Evolutionary conservation across 1,140 invertebrate genomes (phyloP).

Genomic region (Cydia pomonella): DNA sequence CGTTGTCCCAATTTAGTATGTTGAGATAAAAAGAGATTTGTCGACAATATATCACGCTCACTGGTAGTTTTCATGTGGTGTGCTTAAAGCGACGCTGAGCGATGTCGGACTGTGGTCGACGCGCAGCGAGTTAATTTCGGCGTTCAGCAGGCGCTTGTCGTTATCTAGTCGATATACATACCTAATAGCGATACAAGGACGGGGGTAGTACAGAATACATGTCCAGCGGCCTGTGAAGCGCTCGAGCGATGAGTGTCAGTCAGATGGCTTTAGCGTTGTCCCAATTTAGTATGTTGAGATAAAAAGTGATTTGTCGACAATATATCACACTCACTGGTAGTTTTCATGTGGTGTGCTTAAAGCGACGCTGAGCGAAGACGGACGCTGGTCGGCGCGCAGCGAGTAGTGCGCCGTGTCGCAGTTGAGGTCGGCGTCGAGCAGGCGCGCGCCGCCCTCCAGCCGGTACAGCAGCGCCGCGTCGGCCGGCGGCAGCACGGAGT

Average conservation of each 20-base stretch:
- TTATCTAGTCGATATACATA: constrained; percentile 56
- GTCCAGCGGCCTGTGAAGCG: constrained; percentile 67
- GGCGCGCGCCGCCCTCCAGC: constrained; percentile 46
- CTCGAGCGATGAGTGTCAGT: constrained; percentile 72
- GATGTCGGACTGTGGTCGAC: constrained; percentile 60
- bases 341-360: constrained; percentile 66
- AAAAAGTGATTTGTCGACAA: constrained; percentile 41
- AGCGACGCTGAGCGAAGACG: constrained; percentile 51
- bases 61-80: constrained; percentile 69
- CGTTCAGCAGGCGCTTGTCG: constrained; percentile 46
- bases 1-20: no score
- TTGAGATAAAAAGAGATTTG: constrained; percentile 17
- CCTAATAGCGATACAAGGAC: no score
- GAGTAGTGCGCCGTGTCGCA: constrained; percentile 60
- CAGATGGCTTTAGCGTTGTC: no score
- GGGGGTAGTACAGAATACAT: constrained; percentile 55
- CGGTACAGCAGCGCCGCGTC: constrained; percentile 54
- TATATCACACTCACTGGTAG: constrained; percentile 63
- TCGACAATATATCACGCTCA: constrained; percentile 54
- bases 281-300: no score
- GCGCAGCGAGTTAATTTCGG: constrained; percentile 61
- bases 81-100: constrained; percentile 59
- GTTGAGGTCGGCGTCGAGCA: constrained; percentile 57
- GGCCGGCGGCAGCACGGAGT: constrained; percentile 58
- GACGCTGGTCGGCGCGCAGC: constrained; percentile 64